These are phyloP conservation scores for Heliothis subflexa DNA, from an alignment of 1,140 invertebrate species.

Conservation along the genomic window DNA sequence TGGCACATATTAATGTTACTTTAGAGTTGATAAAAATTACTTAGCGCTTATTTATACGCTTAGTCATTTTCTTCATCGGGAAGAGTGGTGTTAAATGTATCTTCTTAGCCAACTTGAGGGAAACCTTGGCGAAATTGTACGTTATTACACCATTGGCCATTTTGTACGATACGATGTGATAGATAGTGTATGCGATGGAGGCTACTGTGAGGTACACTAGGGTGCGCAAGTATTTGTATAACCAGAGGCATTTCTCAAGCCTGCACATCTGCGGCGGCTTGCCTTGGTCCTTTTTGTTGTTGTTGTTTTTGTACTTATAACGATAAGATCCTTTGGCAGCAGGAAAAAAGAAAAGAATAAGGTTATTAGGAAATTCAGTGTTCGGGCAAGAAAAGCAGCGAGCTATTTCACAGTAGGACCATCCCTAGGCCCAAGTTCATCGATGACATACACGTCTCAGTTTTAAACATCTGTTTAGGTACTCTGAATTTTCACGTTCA, in stretches of 20 bases:
- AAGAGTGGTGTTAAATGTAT: background rate
- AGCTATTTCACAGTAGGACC: no score
- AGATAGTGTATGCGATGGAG: background rate
- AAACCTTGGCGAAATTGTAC: background rate
- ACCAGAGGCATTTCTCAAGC: constrained; percentile 25
- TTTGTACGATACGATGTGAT: background rate
- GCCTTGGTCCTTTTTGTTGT: background rate
- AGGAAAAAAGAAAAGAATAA: background rate
- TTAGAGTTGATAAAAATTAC: background rate
- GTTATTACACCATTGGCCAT: background rate
- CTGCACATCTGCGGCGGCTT: background rate
- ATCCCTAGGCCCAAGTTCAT: no score
- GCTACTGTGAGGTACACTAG: background rate
- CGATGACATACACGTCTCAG: no score
- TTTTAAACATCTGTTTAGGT: no score
- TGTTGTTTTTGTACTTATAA: background rate
- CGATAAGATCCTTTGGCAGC: constrained; percentile 7
- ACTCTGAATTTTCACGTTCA: no score
- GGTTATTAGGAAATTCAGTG: background rate
- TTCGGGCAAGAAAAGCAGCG: background rate
- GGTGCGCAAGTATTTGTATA: background rate
- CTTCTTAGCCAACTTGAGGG: background rate
- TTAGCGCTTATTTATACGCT: no score
- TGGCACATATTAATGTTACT: no score
- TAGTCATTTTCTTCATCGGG: constrained; percentile 6